Base-by-base conservation (phyloP, 2,797 vertebrate species). In the Trematomus bernacchii region DNA sequence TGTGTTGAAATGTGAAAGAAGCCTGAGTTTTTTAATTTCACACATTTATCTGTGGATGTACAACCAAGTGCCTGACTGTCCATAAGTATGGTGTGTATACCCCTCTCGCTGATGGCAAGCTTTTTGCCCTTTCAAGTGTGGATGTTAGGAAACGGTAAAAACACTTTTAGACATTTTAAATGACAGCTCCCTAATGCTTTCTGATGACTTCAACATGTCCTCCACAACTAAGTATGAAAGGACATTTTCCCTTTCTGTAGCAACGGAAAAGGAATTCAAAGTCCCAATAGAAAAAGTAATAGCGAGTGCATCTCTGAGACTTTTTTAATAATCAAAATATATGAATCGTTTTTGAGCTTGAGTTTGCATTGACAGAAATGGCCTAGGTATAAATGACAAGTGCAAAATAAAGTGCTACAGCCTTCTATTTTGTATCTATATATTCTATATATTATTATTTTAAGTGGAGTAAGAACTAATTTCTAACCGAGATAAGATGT, bases 401-500 rank as follows among this genome's bases (percentile, higher is more conserved):
- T 43, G 9, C 30, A 43, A 46, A 57, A 3, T 50, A 1, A 63
- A 63, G 7, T 23, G 19, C 16, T 61, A 8, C 27, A 61, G 33
- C 18, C 13, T 50, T 33, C 4, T 15, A 21, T 65, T 27, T 69
- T 16, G 15, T 55, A n/a, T 57, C 3, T 7, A 27, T 58, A 8
- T 30, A 3, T 21, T 21, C 21, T 21, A 21, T 21, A 27, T 27
- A 5, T 27, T 27, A 27, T 27, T 27, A 27, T 27, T 27, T 27
- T 50, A 4, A 6, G 21, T 40, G 15, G 9, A 50, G 23, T 57
- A 23, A 47, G 73, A 74, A 55, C 33, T 62, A 15, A 37, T 4
- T 73, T 79, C 40, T 79, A 60, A 60, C 23, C 16, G 4, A 72
- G 47, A 70, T 73, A 21, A 1, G 23, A 71, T 71, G 61, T 71